Base-by-base conservation (phyloP, 2,113 vertebrate species). In the Rhodinocichla rosea region DNA sequence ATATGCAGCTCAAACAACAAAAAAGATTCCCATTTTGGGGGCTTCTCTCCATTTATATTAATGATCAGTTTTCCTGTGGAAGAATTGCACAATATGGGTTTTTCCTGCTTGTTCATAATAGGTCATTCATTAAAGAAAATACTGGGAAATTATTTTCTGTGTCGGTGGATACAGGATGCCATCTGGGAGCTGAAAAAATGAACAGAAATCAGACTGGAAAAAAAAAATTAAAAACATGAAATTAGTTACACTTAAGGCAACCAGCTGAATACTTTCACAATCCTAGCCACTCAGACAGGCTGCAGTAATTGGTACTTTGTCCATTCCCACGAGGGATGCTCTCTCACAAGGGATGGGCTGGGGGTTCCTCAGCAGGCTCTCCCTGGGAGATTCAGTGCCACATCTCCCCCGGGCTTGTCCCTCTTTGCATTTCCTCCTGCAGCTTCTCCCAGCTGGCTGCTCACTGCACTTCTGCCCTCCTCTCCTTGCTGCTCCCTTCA, bases 81-180 rank as follows among this genome's bases (percentile, higher is more conserved):
- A 89, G 74, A 93, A 87, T 73, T 71, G 67, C 64, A 91, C 80
- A 82, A 94, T 93, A 87, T 95, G 76, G 64, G 80, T 28, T 92
- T 88, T 94, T 86, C 62, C 77, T 87, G 33, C 68, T 76, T 56
- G 27, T 39, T 92, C 80, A 63, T 90, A 94, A 97, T 84, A 95
- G 90, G 95, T 89, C 88, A 84, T 92, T 96, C 83, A 94, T 93
- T 95, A 97, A 90, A 80, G 76, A 89, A 97, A 94, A 96, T 81
- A 77, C 93, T 89, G 70, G 69, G 76, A 92, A 93, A 95, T 95
- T 92, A 96, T 97, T 78, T 94, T 95, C 73, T 94, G 69, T 97
- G 90, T 91, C 67, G 57, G 83, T 87, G 63, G 88, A 79, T 95
- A 47, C 76, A 95, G 79, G 88, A 96, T 97, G 70, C 95, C 96